Base-by-base conservation (phyloP, 2,113 vertebrate genomes). In the Geococcyx californianus region DNA sequence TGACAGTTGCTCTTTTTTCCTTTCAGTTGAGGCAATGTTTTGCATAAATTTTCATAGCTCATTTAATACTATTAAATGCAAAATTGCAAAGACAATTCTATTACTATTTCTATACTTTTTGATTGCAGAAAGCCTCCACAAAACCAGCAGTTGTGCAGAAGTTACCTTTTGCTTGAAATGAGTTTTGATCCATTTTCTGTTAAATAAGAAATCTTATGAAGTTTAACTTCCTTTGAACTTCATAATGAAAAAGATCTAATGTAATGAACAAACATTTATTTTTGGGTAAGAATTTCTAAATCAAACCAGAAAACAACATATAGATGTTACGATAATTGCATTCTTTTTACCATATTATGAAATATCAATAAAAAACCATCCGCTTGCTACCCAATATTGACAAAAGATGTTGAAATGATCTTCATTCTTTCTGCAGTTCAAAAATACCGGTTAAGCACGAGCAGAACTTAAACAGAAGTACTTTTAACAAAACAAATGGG, bases 301-400 rank as follows among this genome's bases (percentile, higher is more conserved):
- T 73, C 38, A 69, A 90, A 49, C 16, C 16, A n/a, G 7, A 3
- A 72, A 72, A 34, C 5, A 59, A 31, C 8, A 20, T 55, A 36
- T 9, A 31, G 16, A 80, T 14, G 10, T 72, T 81, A 67, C 10
- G 60, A 25, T 33, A 69, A 92, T 55, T 6, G 13, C 38, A 52
- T 52, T 0, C 16, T 29, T 75, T 84, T 56, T 28, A 38, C 18
- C 15, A 11, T 75, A 20, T 29, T 58, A n/a, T 18, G 2, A 33
- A 70, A 69, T 64, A 64, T 5, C 1, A 38, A 4, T 0, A 0
- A 2, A 7, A 82, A 34, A 40, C 63, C 63, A 12, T 66, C 31
- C n/a, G 24, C 21, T 87, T 31, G 26, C 7, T 55, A 44, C 11
- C 55, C 28, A 11, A 26, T 73, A 19, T 74, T 40, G 9, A 70